A percentile compares a stretch with the other conserved stretches of the same genome.
Evolutionary conservation across 2,113 vertebrate genomes (phyloP).

Genomic region (Scatophagus argus): DNA sequence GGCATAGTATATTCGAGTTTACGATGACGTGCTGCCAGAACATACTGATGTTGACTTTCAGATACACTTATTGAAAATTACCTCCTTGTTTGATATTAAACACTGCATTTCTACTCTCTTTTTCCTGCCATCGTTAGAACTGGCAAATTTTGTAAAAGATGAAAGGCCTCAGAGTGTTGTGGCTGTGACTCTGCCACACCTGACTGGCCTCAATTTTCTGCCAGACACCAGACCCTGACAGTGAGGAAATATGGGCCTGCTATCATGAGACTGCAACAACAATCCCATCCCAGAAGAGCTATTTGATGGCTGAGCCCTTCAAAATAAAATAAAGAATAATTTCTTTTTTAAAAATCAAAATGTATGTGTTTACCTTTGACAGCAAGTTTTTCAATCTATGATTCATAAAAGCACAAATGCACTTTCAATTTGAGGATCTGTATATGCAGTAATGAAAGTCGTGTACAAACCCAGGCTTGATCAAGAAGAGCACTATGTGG

Average conservation of each 20-base stretch:
- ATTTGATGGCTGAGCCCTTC: constrained; percentile 13
- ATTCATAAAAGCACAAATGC: neutral
- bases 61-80: neutral
- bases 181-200: constrained; percentile 25
- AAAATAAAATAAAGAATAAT: constrained; percentile 2
- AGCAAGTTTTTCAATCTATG: constrained; percentile 7
- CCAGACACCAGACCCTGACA: constrained; percentile 45
- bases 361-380: constrained; percentile 8
- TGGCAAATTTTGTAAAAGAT: constrained; percentile 28
- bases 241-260: constrained; percentile 32
- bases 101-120: neutral
- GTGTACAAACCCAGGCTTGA: neutral
- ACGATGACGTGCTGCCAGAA: too few species aligned
- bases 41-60: neutral
- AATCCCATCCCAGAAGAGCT: constrained; percentile 2
- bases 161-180: constrained; percentile 34
- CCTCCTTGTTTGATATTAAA: neutral
- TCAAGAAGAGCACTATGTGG: neutral
- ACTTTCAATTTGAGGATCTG: neutral
- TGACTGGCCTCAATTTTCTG: constrained; percentile 63
- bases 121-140: constrained; percentile 10
- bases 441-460: neutral
- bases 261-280: constrained; percentile 21
- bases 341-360: constrained; percentile 18
- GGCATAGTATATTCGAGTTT: neutral